These are phyloP conservation scores for Euwallacea similis DNA, from an alignment of 1,140 invertebrate genomes.

Conservation along the genomic window DNA sequence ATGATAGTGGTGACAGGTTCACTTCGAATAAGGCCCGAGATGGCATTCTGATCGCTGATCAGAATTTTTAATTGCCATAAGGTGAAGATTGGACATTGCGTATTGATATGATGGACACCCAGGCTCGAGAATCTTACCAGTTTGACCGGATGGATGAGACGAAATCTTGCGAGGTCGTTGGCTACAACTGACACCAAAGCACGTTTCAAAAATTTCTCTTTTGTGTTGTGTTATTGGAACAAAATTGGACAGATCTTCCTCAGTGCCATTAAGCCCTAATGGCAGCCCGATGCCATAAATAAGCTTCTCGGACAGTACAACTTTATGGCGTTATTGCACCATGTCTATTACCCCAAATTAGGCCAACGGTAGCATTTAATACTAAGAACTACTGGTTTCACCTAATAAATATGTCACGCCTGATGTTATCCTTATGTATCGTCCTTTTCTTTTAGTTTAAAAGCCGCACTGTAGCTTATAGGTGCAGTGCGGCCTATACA, in stretches of 20 bases:
- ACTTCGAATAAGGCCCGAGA: conserved; percentile 18
- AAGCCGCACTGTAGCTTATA: too few species aligned
- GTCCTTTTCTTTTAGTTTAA: too few species aligned
- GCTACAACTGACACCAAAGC: too few species aligned
- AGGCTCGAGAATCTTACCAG: not conserved
- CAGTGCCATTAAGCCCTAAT: not conserved
- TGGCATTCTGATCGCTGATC: conserved; percentile 22
- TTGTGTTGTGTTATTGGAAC: too few species aligned
- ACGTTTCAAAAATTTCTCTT: too few species aligned
- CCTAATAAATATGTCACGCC: not conserved
- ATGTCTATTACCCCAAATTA: conserved; percentile 1
- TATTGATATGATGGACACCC: not conserved
- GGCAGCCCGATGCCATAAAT: not conserved
- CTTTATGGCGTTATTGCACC: not conserved
- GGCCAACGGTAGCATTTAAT: not conserved
- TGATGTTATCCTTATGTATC: too few species aligned
- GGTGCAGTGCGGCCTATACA: too few species aligned
- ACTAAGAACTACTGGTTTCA: not conserved
- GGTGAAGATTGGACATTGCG: conserved; percentile 27
- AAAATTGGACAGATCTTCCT: too few species aligned
- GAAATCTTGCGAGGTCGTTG: too few species aligned
- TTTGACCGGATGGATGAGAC: not conserved
- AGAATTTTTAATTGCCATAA: conserved; percentile 25
- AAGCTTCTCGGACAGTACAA: not conserved
- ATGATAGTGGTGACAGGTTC: conserved; percentile 22